Conservation (phyloP, 2,797 vertebrate genomes). For the Lacerta viridis region DNA sequence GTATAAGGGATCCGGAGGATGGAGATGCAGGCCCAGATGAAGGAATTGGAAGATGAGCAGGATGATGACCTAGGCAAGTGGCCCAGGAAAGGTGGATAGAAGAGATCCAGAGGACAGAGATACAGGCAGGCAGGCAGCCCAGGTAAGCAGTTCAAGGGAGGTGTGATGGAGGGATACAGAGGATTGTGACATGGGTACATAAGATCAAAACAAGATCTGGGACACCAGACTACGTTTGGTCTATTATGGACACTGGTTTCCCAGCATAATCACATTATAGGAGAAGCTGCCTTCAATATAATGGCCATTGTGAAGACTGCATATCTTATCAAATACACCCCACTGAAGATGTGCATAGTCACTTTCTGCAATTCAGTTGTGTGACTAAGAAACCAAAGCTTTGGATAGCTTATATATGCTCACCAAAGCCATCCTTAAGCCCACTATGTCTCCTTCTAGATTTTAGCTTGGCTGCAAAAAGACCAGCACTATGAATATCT, state of each 20-base stretch:
- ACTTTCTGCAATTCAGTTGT: neutral
- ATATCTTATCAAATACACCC: neutral
- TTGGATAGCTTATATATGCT: too few species aligned
- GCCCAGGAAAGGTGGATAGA: too few species aligned
- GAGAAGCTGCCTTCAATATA: neutral
- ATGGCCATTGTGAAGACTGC: neutral
- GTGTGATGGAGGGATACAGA: too few species aligned
- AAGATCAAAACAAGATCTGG: neutral
- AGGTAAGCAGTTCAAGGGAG: too few species aligned
- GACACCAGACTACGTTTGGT: neutral
- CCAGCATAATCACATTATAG: neutral
- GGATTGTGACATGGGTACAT: neutral
- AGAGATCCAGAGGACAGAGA: too few species aligned
- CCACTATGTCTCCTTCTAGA: neutral
- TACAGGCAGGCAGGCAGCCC: too few species aligned
- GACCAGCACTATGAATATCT: neutral
- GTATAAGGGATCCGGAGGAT: too few species aligned
- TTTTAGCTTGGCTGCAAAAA: slow-evolving; percentile 34
- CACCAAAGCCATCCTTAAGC: neutral
- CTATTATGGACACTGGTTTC: neutral
- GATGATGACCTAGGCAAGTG: too few species aligned
- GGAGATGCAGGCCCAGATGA: too few species aligned
- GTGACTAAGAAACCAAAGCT: too few species aligned
- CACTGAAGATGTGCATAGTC: neutral
- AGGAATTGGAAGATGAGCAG: too few species aligned